These are phyloP conservation scores for Sinodicranocentrus sp. DNA, from an alignment of 2,888 invertebrate genomes.

Conservation along the genomic window DNA sequence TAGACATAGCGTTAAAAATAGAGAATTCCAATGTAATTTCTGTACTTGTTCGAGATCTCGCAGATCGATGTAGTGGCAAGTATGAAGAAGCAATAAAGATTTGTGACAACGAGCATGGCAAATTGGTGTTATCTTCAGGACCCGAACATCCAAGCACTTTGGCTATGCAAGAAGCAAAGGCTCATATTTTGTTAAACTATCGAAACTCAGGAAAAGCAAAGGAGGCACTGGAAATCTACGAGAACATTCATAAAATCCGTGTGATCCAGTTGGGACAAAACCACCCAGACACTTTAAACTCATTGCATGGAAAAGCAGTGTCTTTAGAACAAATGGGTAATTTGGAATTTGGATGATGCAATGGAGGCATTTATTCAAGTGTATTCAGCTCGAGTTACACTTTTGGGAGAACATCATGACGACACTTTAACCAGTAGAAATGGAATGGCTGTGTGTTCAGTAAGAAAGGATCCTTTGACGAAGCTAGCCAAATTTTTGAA, in stretches of 20 bases:
- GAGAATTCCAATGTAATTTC: neutral
- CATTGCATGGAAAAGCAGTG: neutral
- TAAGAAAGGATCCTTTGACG: neutral
- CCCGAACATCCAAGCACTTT: neutral
- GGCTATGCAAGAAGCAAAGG: neutral
- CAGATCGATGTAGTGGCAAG: neutral
- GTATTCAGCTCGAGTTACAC: neutral
- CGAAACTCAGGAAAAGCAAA: neutral
- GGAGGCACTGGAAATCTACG: neutral
- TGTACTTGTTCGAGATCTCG: neutral
- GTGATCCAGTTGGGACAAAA: neutral
- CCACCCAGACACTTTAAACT: neutral
- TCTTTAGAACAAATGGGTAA: too few relatives aligned
- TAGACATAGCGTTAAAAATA: neutral
- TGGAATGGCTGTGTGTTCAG: conserved; percentile 9
- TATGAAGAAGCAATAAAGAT: neutral
- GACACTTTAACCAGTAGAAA: neutral
- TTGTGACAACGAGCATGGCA: neutral
- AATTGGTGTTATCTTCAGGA: neutral
- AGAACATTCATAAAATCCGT: neutral
- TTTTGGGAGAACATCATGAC: neutral
- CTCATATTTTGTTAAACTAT: neutral
- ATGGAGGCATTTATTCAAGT: neutral
- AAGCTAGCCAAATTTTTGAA: neutral
- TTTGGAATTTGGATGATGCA: neutral